These are phyloP conservation scores for Platerodrilus igneus DNA, from an alignment of 2,888 invertebrate species.

Conservation along the genomic window DNA sequence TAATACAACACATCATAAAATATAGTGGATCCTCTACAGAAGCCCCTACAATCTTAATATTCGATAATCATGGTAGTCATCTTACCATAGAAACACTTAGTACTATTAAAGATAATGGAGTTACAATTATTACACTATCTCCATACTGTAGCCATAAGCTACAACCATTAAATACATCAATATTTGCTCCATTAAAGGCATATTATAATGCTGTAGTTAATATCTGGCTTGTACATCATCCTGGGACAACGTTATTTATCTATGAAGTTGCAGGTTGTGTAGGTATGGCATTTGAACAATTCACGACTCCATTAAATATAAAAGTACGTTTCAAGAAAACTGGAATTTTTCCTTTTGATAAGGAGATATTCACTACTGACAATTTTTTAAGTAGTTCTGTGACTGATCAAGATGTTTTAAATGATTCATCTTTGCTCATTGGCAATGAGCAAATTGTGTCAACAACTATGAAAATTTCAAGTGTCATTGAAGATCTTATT, in stretches of 20 bases:
- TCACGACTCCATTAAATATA: conserved; percentile 19
- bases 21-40: conserved; percentile 28
- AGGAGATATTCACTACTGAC: conserved; percentile 13
- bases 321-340: conserved; percentile 13
- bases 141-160: conserved; percentile 44
- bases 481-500: no score
- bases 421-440: no score
- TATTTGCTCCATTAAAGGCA: conserved; percentile 42
- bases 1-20: conserved; percentile 23
- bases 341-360: conserved; percentile 18
- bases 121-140: conserved; percentile 42
- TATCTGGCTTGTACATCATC: conserved; percentile 37
- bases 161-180: conserved; percentile 43
- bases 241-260: conserved; percentile 41
- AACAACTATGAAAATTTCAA: no score
- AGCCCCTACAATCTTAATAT: conserved; percentile 34
- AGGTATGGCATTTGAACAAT: conserved; percentile 9
- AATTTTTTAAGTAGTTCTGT: conserved; percentile 16
- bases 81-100: conserved; percentile 30
- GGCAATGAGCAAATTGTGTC: no score
- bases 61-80: conserved; percentile 42
- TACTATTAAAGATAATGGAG: conserved; percentile 39
- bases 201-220: conserved; percentile 19
- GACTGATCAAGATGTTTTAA: conserved; percentile 22
- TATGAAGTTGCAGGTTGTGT: conserved; percentile 12